phyloP scores from a whole-genome alignment of 2,113 vertebrate species.

The Crocuta crocuta region DNA sequence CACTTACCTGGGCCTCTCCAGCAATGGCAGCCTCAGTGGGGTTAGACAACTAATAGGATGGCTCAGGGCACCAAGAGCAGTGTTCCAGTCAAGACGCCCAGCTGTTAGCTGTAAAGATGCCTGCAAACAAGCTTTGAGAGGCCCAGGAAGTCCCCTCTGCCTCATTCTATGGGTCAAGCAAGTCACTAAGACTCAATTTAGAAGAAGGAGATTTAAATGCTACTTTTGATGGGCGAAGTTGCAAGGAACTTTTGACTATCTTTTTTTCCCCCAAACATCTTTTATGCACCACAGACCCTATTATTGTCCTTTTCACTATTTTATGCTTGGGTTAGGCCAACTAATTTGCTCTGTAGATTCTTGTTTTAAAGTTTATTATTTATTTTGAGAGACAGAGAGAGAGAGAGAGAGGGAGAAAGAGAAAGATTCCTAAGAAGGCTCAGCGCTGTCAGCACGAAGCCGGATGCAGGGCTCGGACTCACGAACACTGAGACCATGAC shows the following conservation, averaged over 20 bases:
- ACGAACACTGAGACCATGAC: no score
- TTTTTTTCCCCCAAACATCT: not conserved
- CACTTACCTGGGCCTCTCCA: not conserved
- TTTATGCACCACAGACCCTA: not conserved
- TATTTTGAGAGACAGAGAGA: no score
- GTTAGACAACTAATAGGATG: no score
- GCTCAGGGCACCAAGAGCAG: not conserved
- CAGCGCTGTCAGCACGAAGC: no score
- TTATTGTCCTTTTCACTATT: not conserved
- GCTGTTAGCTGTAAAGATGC: not conserved
- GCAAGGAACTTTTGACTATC: not conserved
- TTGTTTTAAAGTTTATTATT: no score
- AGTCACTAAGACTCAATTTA: not conserved
- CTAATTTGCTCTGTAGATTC: not conserved
- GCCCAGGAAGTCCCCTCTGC: not conserved
- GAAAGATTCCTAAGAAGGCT: no score
- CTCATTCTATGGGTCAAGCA: not conserved
- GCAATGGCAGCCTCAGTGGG: no score
- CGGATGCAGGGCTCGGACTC: no score
- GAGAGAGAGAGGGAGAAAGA: no score
- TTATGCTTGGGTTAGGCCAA: not conserved
- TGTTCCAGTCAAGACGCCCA: no score
- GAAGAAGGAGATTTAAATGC: not conserved
- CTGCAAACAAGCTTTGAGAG: not conserved
- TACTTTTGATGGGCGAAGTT: not conserved